Evolutionary conservation across 1,140 invertebrate species (phyloP), one percentile per base, ranked within the genome.

Genomic region (Heterodera carotae): DNA sequence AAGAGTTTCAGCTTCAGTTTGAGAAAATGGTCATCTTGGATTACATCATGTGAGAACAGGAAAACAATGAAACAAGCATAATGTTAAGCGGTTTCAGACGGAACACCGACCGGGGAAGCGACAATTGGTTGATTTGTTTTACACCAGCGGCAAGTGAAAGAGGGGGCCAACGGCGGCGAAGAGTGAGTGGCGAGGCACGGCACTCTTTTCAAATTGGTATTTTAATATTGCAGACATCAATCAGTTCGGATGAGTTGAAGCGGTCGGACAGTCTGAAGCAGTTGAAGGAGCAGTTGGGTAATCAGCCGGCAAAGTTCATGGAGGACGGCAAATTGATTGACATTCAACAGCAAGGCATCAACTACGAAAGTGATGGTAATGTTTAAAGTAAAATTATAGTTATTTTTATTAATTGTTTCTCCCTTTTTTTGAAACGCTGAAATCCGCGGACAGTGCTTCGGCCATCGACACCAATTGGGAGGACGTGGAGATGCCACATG

Each of bases 61-160:
- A n/a, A n/a, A 12, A 43, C 2, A 43, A 8, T 43, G 39, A 43
- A n/a, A n/a, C 12, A 43, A 43, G 36, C 36, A 39, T 39, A 2
- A 43, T 56, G 15, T 56, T 56, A 3, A n/a, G 22, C 22, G 22
- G 22, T 56, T 56, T 56, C 15, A 56, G 48, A 56, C 91, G 97
- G 81, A 99, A 99, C 89, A 99, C 97, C 59, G 97, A 99, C 90
- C 91, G 97, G 85, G 96, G 96, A 66, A 99, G 98, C 89, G 97
- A 99, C 90, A 99, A 99, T 90, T 99, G 97, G 97, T 89, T 99
- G 39, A 97, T 98, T 76, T 94, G 93, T 87, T 97, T 97, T 22
- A 56, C 48, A 56, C 48, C 48, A n/a, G 15, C 48, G 18, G 48
- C 48, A 15, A 22, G 22, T 22, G 48, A 56, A 56, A 18, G 18